Conservation (phyloP, 2,888 invertebrate species). For the Cheilosia grossa region DNA sequence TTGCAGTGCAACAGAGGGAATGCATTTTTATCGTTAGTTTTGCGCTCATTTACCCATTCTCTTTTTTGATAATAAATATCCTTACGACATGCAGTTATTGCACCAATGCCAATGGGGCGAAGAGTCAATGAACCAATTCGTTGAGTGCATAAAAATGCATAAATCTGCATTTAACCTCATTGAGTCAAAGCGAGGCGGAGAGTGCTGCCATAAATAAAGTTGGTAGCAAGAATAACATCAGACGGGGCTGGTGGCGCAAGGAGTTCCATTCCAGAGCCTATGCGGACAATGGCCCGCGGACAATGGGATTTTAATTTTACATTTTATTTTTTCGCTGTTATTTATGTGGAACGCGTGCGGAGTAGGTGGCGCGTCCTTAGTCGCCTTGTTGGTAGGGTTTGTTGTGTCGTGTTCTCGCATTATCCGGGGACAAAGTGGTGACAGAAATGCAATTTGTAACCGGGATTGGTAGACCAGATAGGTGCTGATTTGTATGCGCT, state of each 20-base stretch:
- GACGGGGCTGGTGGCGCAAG: slow-evolving; percentile 10
- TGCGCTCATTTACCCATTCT: slow-evolving; percentile 22
- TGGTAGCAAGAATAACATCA: slow-evolving; percentile 25
- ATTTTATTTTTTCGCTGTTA: slow-evolving; percentile 41
- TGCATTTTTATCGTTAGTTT: slow-evolving; percentile 57
- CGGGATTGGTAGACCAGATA: neutral
- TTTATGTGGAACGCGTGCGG: slow-evolving; percentile 33
- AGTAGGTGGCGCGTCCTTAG: neutral
- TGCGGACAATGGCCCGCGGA: slow-evolving; percentile 38
- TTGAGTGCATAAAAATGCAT: slow-evolving; percentile 66
- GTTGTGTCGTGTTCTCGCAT: neutral
- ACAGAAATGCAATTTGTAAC: slow-evolving; percentile 21
- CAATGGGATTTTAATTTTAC: slow-evolving; percentile 54
- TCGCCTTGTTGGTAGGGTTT: slow-evolving; percentile 6
- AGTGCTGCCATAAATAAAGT: slow-evolving; percentile 52
- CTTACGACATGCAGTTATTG: slow-evolving; percentile 20
- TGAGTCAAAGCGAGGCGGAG: slow-evolving; percentile 26
- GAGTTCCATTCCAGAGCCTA: slow-evolving; percentile 10
- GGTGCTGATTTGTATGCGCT: slow-evolving; percentile 8
- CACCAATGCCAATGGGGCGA: neutral
- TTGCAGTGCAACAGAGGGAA: neutral
- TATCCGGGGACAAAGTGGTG: slow-evolving; percentile 11
- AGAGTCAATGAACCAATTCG: slow-evolving; percentile 71
- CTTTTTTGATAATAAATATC: slow-evolving; percentile 38
- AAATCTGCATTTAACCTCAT: slow-evolving; percentile 65